Evolutionary conservation across 2,888 invertebrate genomes (phyloP).

Genomic region (Spisula solida): DNA sequence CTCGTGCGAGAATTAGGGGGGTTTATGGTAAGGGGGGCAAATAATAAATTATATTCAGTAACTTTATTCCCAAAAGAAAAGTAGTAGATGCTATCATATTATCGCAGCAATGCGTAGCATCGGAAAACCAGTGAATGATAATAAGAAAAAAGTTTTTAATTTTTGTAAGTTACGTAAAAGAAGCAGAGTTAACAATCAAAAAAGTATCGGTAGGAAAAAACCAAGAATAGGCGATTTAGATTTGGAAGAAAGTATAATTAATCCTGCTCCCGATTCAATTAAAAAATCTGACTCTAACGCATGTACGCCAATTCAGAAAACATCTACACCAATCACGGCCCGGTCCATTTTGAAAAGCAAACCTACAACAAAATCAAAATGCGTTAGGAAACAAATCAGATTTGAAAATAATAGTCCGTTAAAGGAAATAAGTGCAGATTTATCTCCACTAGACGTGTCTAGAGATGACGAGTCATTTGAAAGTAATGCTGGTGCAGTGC

Average conservation of each 20-base stretch:
- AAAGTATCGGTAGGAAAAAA: slow-evolving; percentile 51
- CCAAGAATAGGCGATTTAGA: slow-evolving; percentile 42
- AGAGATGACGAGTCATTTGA: too few relatives aligned
- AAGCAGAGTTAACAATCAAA: slow-evolving; percentile 33
- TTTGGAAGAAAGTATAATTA: neutral
- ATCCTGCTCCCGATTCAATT: slow-evolving; percentile 45
- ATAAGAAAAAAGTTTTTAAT: slow-evolving; percentile 32
- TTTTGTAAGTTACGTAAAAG: slow-evolving; percentile 38
- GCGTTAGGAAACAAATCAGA: neutral
- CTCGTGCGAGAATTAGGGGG: slow-evolving; percentile 19
- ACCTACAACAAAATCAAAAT: neutral
- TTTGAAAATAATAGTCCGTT: slow-evolving; percentile 2
- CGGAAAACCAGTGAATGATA: slow-evolving; percentile 14
- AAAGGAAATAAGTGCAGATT: slow-evolving; percentile 10
- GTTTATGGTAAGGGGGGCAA: slow-evolving; percentile 30
- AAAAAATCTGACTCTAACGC: too few relatives aligned
- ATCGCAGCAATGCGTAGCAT: slow-evolving; percentile 41
- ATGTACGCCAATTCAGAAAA: too few relatives aligned
- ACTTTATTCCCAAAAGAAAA: slow-evolving; percentile 41
- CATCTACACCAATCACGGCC: neutral
- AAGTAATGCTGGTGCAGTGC: neutral
- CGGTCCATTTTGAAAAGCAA: neutral
- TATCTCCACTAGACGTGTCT: slow-evolving; percentile 23
- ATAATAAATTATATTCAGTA: slow-evolving; percentile 3
- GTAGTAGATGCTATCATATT: slow-evolving; percentile 37